Percentiles rank a stretch among this genome's conserved stretches.
phyloP scores from a whole-genome alignment of 2,797 vertebrate genomes.

The Astyanax mexicanus region DNA sequence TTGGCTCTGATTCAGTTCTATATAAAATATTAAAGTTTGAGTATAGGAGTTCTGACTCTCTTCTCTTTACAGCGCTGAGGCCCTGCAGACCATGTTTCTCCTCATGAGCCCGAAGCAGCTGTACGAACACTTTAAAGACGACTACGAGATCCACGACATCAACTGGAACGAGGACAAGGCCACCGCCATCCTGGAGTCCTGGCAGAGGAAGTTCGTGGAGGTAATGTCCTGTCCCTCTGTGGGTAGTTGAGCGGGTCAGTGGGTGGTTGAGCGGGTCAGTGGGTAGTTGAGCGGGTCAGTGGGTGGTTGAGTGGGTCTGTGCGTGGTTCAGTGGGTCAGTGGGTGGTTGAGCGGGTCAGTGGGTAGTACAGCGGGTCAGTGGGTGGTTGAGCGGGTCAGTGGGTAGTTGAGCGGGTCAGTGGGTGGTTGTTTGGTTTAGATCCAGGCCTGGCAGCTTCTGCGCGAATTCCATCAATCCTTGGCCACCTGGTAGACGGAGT shows the following conservation, averaged over 20 bases:
- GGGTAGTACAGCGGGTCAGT: too few relatives aligned
- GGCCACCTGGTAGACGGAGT: slow-evolving; percentile 78
- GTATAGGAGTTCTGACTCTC: too few relatives aligned
- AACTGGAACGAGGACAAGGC: slow-evolving; percentile 98
- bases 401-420: too few relatives aligned
- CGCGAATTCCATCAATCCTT: slow-evolving; percentile 80
- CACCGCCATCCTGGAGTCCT: slow-evolving; percentile 90
- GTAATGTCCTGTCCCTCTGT: slow-evolving; percentile 66
- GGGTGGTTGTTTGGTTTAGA: slow-evolving; percentile 59
- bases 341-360: too few relatives aligned
- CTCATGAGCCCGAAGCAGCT: slow-evolving; percentile 98
- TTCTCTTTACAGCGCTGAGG: slow-evolving; percentile 85
- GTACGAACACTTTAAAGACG: slow-evolving; percentile 96
- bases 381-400: too few relatives aligned
- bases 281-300: too few relatives aligned
- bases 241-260: too few relatives aligned
- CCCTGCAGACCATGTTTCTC: slow-evolving; percentile 97
- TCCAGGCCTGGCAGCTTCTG: slow-evolving; percentile 59
- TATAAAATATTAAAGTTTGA: too few relatives aligned
- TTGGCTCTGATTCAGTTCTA: too few relatives aligned
- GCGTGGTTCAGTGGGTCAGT: too few relatives aligned
- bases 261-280: too few relatives aligned
- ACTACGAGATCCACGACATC: slow-evolving; percentile 98
- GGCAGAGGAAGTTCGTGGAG: slow-evolving; percentile 98
- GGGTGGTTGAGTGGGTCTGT: too few relatives aligned